Conservation (phyloP, 2,888 invertebrate genomes). For the Creontiades dilutus region DNA sequence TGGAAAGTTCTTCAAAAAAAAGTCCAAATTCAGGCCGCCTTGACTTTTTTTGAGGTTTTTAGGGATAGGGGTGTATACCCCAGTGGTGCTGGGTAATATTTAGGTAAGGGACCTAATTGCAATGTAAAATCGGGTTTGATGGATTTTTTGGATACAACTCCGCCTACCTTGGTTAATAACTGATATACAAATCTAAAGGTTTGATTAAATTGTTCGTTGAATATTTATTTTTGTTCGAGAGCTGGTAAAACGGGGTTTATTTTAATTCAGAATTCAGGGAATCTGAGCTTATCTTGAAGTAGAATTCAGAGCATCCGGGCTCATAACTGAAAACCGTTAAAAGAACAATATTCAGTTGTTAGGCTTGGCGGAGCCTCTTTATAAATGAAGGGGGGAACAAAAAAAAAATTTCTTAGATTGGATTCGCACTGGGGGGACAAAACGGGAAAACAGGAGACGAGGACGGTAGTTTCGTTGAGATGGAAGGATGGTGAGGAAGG, state of each 20-base stretch:
- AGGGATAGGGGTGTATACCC: no score
- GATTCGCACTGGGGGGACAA: conserved; percentile 48
- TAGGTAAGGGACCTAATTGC: no score
- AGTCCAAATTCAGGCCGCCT: no score
- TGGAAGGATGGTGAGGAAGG: not conserved
- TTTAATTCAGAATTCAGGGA: not conserved
- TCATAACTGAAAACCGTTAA: not conserved
- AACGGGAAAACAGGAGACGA: conserved; percentile 26
- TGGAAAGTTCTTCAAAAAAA: no score
- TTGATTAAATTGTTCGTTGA: not conserved
- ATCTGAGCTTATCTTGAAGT: not conserved
- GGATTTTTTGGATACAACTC: not conserved
- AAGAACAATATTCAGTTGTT: conserved; percentile 31
- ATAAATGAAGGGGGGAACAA: not conserved
- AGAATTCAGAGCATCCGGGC: not conserved
- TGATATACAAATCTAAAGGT: not conserved
- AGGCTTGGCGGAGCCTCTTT: conserved; percentile 4
- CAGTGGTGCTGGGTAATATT: no score
- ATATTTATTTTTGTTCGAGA: not conserved
- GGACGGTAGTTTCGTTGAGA: not conserved
- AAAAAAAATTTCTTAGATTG: conserved; percentile 26
- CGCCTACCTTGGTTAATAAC: not conserved
- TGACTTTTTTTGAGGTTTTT: no score
- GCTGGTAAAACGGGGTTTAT: not conserved
- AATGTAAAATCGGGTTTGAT: not conserved